Base-by-base conservation (phyloP, 2,797 vertebrate species). In the Centroberyx gerrardi region DNA sequence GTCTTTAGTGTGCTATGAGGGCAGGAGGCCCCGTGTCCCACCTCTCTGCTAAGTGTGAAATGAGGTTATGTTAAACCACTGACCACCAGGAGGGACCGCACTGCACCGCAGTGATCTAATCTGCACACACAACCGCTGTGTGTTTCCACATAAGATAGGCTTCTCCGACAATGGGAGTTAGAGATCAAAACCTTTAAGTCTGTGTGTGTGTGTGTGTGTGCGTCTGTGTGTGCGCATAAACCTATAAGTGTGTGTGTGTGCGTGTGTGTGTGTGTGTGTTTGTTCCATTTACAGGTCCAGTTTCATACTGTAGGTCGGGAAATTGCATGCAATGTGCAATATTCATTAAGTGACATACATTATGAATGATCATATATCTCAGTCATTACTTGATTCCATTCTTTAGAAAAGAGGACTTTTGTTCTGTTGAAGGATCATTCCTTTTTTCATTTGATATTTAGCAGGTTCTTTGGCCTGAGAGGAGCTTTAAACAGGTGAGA, bases 301-400 rank as follows among this genome's bases (percentile, higher is more conserved):
- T 90, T 84, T 90, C 91, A 90, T 81, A 82, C 72, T 81, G 88
- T 92, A 88, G 92, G 93, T 93, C 92, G 92, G 93, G 93, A 93
- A 92, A 78, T 93, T 94, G 93, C 93, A 94, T 94, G 83, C 90
- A 87, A 87, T 75, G 93, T 94, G 93, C 93, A 94, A 94, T 94
- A 94, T 87, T 91, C 88, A 93, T 91, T 78, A 83, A 73, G 64
- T 76, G 84, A 74, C 81, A 78, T 85, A 80, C 76, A 86, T 81
- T 90, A 90, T 87, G 88, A 90, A 87, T 87, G 86, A 42, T 42
- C 40, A 33, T 7, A 38, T 18, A 10, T 59, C 8, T 17, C 33
- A 36, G 15, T 38, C 56, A 38, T 18, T 38, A 59, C 66, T 73
- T 49, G 72, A 76, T 79, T 80, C 82, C 59, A 55, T 82, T 86